Base-by-base conservation (phyloP, 2,888 invertebrate species). In the Steinernema carpocapsae region DNA sequence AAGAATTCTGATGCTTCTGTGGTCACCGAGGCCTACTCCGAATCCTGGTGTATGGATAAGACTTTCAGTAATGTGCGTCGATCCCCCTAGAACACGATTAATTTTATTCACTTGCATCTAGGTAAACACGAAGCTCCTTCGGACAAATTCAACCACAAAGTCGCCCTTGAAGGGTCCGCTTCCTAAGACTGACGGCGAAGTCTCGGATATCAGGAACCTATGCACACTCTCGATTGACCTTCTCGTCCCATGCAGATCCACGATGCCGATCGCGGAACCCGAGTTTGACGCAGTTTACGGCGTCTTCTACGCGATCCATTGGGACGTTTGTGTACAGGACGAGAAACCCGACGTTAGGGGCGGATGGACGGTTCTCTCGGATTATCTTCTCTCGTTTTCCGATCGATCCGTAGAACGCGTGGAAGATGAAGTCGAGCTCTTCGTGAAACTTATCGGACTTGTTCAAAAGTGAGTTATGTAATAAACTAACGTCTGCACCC, bases 251-350 rank as follows among this genome's bases (percentile, higher is more conserved):
- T 56, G 56, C 22, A 22, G 26, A 12, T 26, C 56, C 4, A 3
- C 24, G 3, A 51, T 48, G 1, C 51, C 72, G 7, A 45, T 72
- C 7, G 29, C 72, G 19, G 72, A 72, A 17, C 72, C 72, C 7
- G n/a, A 45, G 6, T n/a, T 14, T 3, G 74, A 81, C 48, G 32
- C 59, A 10, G 29, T 73, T 10, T n/a, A 45, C 7, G 72, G 72
- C 0, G 48, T 77, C 17, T 77, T 77, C 64, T 77, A 59, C 70
- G 71, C 76, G 10, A 14, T 77, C 2, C 51, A 77, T 26, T 14
- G n/a, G 7, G 77, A 77, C 56, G 72, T 72, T 24, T 77, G 76
- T 59, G 71, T 71, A 71, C 45, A 48, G 46, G 46, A 19, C 32
- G 59, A 52, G 71, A 10, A 24, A 7, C 46, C 43, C n/a, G 74